Percentiles rank a stretch among this genome's conserved stretches.
Conservation (phyloP, 2,113 vertebrate species). For the Zapus hudsonius region DNA sequence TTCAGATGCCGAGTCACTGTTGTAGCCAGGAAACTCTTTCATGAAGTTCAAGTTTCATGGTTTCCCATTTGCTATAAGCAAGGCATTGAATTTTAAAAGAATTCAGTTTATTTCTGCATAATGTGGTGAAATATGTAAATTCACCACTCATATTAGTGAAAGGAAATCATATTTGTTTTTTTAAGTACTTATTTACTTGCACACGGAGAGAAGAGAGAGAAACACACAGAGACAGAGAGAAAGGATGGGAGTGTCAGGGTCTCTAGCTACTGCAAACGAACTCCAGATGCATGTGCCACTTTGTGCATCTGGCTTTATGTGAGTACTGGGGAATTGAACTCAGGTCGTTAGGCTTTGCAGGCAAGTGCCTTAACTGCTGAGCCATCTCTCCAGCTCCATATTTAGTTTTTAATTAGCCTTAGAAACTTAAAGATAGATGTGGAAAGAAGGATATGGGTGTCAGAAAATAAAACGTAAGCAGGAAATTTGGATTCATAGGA, state of each 20-base stretch:
- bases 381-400: no score
- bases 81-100: constrained; percentile 15
- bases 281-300: no score
- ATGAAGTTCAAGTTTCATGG: background rate
- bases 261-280: no score
- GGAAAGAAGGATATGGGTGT: background rate
- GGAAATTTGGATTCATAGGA: background rate
- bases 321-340: no score
- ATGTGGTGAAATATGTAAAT: constrained; percentile 14
- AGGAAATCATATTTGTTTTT: background rate
- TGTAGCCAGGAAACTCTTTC: background rate
- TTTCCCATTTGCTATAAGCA: constrained; percentile 40
- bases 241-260: no score
- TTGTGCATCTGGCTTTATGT: no score
- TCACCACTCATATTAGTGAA: background rate
- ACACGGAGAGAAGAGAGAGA: no score
- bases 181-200: no score
- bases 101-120: constrained; percentile 6
- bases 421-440: background rate
- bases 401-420: no score
- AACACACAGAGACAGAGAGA: no score
- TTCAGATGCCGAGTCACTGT: background rate
- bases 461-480: background rate
- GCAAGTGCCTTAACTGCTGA: no score
- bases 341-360: no score